Evolutionary conservation across 2,888 invertebrate species (phyloP).

Genomic region (Geophilus truncorum): DNA sequence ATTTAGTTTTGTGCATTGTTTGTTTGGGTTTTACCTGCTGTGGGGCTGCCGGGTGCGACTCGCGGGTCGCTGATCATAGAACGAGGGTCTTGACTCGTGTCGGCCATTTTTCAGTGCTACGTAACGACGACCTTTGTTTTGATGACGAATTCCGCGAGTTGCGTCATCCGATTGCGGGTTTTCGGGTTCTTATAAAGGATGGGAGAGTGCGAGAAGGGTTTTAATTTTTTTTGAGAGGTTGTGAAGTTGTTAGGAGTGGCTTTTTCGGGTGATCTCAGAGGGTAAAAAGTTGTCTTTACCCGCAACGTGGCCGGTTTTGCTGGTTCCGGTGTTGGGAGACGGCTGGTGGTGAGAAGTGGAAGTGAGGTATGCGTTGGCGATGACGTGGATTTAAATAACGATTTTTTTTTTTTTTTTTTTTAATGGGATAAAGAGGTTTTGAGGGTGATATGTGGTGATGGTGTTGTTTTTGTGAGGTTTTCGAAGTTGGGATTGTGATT

Average conservation of each 20-base stretch:
- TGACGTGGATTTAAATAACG: too few relatives aligned
- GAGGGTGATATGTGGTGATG: too few relatives aligned
- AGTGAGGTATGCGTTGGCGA: too few relatives aligned
- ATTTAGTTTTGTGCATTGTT: background rate
- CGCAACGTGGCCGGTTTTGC: slow-evolving; percentile 5
- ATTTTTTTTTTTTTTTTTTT: too few relatives aligned
- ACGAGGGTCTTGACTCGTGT: slow-evolving; percentile 11
- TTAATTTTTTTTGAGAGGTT: background rate
- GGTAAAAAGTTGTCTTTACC: background rate
- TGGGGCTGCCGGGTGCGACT: background rate
- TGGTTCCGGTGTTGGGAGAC: background rate
- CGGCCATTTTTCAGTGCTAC: background rate
- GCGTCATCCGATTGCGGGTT: too few relatives aligned
- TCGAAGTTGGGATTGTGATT: too few relatives aligned
- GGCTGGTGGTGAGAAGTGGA: background rate
- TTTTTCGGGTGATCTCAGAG: too few relatives aligned
- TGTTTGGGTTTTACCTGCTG: background rate
- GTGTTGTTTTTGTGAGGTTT: too few relatives aligned
- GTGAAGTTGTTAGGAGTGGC: too few relatives aligned
- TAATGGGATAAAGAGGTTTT: too few relatives aligned
- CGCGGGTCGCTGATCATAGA: slow-evolving; percentile 12
- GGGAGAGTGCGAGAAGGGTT: too few relatives aligned
- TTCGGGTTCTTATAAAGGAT: too few relatives aligned
- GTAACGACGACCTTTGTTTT: slow-evolving; percentile 5
- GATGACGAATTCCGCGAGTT: slow-evolving; percentile 13